Conservation (phyloP, 2,797 vertebrate genomes). For the Adelosebastes latens region DNA sequence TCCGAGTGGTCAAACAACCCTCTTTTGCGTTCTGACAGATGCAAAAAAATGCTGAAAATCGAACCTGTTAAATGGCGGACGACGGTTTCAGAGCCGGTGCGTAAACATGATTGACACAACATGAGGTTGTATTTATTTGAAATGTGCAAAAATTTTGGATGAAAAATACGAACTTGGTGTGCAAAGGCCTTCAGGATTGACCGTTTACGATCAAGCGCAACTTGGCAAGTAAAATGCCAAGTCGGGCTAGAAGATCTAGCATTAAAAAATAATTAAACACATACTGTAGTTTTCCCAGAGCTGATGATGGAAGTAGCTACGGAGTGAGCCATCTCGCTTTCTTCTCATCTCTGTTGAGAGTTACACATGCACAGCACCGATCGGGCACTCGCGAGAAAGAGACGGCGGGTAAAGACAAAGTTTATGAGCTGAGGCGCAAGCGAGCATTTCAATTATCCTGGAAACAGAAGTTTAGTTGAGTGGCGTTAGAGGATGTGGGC, state of each 20-base stretch:
- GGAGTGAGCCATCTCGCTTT: accelerated
- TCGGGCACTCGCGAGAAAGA: accelerated
- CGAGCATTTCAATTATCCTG: not conserved
- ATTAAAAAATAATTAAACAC: not conserved
- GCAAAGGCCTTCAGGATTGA: not conserved
- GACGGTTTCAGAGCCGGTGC: not conserved
- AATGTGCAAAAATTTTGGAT: not conserved
- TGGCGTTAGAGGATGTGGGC: no score
- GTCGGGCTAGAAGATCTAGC: accelerated
- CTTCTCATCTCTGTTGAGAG: not conserved
- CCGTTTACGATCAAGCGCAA: not conserved
- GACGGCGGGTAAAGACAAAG: not conserved
- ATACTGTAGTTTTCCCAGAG: not conserved
- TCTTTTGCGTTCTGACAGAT: no score
- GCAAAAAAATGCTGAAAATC: no score
- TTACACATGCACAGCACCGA: not conserved
- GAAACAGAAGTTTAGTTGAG: no score
- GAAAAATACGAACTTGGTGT: no score
- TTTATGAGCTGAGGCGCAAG: not conserved
- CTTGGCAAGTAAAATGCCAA: not conserved
- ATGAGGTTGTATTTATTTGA: not conserved
- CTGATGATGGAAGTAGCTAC: not conserved
- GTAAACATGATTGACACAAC: not conserved
- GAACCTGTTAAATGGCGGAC: no score
- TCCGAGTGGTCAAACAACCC: no score